Conservation (phyloP, 2,888 invertebrate species). For the Eupithecia subfuscata region DNA sequence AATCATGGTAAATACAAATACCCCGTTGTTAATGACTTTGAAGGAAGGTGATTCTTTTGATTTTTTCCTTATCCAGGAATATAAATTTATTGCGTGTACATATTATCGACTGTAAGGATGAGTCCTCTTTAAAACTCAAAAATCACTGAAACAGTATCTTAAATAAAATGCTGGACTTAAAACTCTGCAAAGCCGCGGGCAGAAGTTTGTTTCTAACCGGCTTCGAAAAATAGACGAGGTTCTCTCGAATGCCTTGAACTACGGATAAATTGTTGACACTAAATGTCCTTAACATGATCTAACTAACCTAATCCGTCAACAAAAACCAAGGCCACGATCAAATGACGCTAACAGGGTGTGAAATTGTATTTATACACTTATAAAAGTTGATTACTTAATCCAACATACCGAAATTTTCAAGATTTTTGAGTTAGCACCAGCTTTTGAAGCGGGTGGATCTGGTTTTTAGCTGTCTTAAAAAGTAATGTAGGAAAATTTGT, state of each 20-base stretch:
- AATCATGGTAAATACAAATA: no score
- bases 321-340: neutral
- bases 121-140: no score
- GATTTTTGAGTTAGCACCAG: neutral
- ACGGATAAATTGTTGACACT: neutral
- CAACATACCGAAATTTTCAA: neutral
- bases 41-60: no score
- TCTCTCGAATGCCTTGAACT: neutral
- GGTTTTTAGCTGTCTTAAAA: neutral
- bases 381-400: neutral
- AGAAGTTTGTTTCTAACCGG: no score
- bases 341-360: constrained; percentile 3
- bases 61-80: no score
- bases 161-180: no score
- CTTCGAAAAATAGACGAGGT: no score
- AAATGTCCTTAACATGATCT: neutral
- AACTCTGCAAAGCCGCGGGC: no score
- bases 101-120: neutral
- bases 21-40: no score
- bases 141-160: no score
- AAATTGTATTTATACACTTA: neutral
- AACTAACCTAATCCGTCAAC: constrained; percentile 2
- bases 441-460: neutral
- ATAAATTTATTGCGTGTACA: no score
- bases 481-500: neutral